Evolutionary conservation across 2,888 invertebrate genomes (phyloP).

Genomic region (Caenorhabditis sinica): DNA sequence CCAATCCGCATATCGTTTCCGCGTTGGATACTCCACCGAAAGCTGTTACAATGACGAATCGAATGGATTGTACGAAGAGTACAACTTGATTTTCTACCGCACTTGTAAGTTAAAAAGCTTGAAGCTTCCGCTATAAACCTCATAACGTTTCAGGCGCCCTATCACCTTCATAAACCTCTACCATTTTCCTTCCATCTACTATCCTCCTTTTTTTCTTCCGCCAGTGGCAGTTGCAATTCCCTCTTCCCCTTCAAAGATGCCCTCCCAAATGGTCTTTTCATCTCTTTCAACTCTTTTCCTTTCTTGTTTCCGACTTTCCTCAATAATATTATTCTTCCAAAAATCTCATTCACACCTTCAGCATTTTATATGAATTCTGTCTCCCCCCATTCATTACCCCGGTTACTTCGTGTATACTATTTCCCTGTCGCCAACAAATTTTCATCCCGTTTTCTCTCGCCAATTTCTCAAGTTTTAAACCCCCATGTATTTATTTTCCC

Average conservation of each 20-base stretch:
- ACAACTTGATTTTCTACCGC: slow-evolving; percentile 82
- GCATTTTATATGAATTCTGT: slow-evolving; percentile 50
- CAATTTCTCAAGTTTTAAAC: neutral
- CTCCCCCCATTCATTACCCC: neutral
- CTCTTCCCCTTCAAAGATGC: neutral
- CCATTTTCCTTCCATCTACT: slow-evolving; percentile 17
- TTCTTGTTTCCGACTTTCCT: slow-evolving; percentile 6
- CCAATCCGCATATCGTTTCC: slow-evolving; percentile 87
- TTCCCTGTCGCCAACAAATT: slow-evolving; percentile 9
- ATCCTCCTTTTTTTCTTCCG: slow-evolving; percentile 11
- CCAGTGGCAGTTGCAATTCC: slow-evolving; percentile 56
- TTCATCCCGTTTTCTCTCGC: neutral
- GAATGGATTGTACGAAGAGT: slow-evolving; percentile 79
- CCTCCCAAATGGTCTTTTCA: slow-evolving; percentile 30
- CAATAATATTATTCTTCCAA: slow-evolving; percentile 19
- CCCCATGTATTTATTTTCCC: slow-evolving; percentile 31
- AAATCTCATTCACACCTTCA: slow-evolving; percentile 50
- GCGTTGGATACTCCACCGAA: slow-evolving; percentile 83
- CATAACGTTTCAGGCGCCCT: slow-evolving; percentile 38
- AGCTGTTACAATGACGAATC: slow-evolving; percentile 74
- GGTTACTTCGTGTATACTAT: slow-evolving; percentile 35
- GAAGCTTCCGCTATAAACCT: neutral
- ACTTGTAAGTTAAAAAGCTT: slow-evolving; percentile 65
- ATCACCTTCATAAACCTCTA: slow-evolving; percentile 57
- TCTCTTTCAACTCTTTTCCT: slow-evolving; percentile 8